Conservation (phyloP, 1,140 invertebrate species). For the Macrotrachela quadricornifera region DNA sequence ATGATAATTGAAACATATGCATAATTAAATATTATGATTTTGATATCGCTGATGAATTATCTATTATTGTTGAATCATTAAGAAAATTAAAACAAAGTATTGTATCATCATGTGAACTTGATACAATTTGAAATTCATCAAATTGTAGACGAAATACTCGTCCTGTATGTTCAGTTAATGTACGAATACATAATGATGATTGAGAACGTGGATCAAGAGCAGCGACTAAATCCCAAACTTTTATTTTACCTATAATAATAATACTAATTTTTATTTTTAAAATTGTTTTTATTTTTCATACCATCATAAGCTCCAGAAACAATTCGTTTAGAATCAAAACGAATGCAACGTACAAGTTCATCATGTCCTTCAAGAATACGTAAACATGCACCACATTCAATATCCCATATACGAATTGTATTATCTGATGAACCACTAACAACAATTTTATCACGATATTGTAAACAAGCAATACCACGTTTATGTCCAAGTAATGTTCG, state of each 20-base stretch:
- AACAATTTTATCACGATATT: constrained; percentile 85
- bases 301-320: constrained; percentile 97
- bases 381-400: constrained; percentile 88
- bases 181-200: constrained; percentile 73
- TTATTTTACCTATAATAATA: constrained; percentile 50
- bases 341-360: constrained; percentile 85
- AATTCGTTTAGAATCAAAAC: constrained; percentile 89
- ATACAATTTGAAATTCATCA: constrained; percentile 99
- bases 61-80: not conserved
- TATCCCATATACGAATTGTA: constrained; percentile 94
- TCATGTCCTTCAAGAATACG: constrained; percentile 94
- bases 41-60: too few relatives aligned
- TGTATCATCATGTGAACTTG: constrained; percentile 98
- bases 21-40: too few relatives aligned
- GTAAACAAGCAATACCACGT: constrained; percentile 92
- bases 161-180: constrained; percentile 78
- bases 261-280: too few relatives aligned
- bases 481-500: constrained; percentile 94
- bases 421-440: constrained; percentile 98
- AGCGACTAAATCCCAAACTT: constrained; percentile 94
- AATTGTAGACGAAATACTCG: constrained; percentile 96
- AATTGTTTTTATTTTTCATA: too few relatives aligned
- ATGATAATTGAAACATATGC: too few relatives aligned
- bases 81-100: constrained; percentile 96
- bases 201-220: constrained; percentile 80